Base-by-base conservation (phyloP, 2,888 invertebrate species). In the Metopia argyrocephala region DNA sequence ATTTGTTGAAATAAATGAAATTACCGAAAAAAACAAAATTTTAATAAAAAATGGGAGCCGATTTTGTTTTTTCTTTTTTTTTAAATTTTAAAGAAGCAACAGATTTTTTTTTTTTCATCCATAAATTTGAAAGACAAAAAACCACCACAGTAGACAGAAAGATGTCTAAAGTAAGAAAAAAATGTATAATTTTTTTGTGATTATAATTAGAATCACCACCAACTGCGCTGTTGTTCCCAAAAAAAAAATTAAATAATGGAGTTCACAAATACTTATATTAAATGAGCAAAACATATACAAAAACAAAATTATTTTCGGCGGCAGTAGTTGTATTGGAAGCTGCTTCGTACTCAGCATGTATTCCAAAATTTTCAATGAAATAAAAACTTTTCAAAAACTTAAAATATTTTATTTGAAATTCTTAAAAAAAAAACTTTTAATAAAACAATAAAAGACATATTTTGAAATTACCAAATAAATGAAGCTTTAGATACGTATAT, bases 251-350 rank as follows among this genome's bases (percentile, higher is more conserved):
- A 61, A 61, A 38, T 38, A 46, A 31, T 46, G 25, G 50, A 71
- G 74, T 64, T 76, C 48, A 69, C 48, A 66, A 65, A 54, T 25
- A 18, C 12, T n/a, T 59, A 18, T 28, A 21, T 45, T 59, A 65
- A 27, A 76, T 68, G 21, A 15, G 5, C 20, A 65, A 12, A 46
- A 20, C 23, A 59, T 25, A 4, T 6, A 25, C 31, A 62, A 21
- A 23, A 2, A 23, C n/a, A 21, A 71, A 57, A 56, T 31, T 31
- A 0, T 31, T 31, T 31, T 31, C 18, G 65, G 46, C 76, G 78
- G 78, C 66, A 66, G 81, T 81, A 78, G 81, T 75, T 70, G n/a
- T n/a, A 81, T 78, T 78, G 74, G 81, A 78, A 78, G 81, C 81
- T 75, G 31, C 38, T 73, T 38, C 27, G 46, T 64, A 18, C 73